Conservation (phyloP, 2,888 invertebrate species). For the Acrobasis suavella region DNA sequence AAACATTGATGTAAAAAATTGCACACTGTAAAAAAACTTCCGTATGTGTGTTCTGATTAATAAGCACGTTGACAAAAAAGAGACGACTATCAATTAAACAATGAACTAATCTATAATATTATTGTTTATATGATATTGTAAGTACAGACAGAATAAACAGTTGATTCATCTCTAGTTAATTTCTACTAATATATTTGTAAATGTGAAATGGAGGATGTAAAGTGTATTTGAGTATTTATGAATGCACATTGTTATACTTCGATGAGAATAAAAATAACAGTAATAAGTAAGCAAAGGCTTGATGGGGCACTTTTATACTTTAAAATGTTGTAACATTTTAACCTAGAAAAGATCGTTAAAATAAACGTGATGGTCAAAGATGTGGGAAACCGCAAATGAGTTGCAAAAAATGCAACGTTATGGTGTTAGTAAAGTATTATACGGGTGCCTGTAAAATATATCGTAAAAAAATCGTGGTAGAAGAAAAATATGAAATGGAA, state of each 20-base stretch:
- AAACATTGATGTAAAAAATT: too few species aligned
- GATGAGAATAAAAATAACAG: too few species aligned
- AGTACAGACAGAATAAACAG: background rate
- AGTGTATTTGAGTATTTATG: too few species aligned
- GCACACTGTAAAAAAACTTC: too few species aligned
- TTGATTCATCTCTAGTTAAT: background rate
- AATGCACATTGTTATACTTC: too few species aligned
- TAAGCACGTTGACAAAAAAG: background rate
- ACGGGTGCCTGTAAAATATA: constrained; percentile 1
- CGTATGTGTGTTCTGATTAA: background rate
- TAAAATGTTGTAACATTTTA: constrained; percentile 14
- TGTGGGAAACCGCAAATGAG: constrained; percentile 16
- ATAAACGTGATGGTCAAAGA: constrained; percentile 26
- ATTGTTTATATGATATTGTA: background rate
- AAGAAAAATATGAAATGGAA: background rate
- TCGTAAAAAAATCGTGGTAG: background rate
- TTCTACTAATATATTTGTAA: too few species aligned
- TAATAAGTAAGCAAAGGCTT: background rate
- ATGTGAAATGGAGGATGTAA: too few species aligned
- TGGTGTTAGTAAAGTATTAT: background rate
- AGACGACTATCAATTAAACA: background rate
- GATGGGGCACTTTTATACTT: background rate
- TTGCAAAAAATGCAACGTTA: constrained; percentile 8
- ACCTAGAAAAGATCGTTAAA: constrained; percentile 23
- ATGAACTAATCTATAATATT: background rate